Conservation (phyloP, 2,888 invertebrate genomes). For the Oligia latruncula region DNA sequence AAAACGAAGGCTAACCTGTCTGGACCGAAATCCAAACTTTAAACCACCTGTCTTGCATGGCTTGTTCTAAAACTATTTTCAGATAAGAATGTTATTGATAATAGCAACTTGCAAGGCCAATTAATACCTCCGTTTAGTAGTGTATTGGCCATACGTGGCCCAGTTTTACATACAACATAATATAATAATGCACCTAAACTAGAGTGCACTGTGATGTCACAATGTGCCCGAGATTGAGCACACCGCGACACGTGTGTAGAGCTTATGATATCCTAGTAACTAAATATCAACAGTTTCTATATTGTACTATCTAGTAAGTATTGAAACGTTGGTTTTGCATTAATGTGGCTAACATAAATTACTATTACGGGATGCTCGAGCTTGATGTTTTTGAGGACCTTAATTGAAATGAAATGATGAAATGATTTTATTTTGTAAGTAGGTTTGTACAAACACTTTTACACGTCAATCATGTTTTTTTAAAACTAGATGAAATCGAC, state of each 20-base stretch:
- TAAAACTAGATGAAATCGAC: no score
- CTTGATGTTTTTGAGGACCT: not conserved
- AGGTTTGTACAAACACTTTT: no score
- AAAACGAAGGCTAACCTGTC: not conserved
- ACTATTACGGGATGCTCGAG: not conserved
- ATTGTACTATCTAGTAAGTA: slow-evolving; percentile 5
- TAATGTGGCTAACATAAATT: not conserved
- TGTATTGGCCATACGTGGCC: no score
- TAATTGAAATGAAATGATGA: no score
- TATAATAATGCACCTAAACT: not conserved
- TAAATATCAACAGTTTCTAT: slow-evolving; percentile 1
- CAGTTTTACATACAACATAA: no score
- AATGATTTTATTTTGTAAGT: no score
- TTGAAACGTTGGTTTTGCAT: not conserved
- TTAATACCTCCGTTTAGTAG: no score
- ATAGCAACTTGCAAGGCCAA: not conserved
- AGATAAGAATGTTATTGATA: not conserved
- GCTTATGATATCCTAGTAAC: slow-evolving; percentile 32
- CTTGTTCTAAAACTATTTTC: not conserved
- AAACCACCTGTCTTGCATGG: not conserved
- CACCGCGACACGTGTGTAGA: not conserved
- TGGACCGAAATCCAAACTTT: not conserved
- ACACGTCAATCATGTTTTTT: no score
- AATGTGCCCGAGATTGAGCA: not conserved
- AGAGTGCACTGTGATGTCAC: not conserved